phyloP scores from a whole-genome alignment of 1,140 invertebrate species.

The Drosophila littoralis region DNA sequence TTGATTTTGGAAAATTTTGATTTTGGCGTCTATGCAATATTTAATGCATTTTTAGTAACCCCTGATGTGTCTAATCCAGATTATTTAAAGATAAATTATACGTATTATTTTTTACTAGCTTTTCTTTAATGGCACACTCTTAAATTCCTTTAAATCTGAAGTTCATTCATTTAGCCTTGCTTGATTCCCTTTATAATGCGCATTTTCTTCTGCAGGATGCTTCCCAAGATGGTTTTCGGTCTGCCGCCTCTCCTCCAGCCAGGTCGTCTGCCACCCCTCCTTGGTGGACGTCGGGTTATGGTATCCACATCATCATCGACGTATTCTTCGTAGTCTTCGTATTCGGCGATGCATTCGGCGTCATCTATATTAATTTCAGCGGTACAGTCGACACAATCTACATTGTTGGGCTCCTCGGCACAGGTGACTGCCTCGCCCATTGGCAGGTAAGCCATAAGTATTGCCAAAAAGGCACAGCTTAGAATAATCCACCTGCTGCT shows the following conservation, averaged over 20 bases:
- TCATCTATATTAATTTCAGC: neutral
- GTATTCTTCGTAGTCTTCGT: neutral
- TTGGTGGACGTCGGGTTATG: neutral
- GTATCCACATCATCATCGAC: neutral
- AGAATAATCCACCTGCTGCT: neutral
- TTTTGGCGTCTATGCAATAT: too few species aligned
- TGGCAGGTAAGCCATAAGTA: constrained; percentile 6
- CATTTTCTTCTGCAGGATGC: constrained; percentile 24
- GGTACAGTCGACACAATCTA: constrained; percentile 22
- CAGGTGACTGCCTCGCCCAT: constrained; percentile 7
- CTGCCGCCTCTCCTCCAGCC: constrained; percentile 7
- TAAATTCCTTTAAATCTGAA: too few species aligned
- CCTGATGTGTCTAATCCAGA: too few species aligned
- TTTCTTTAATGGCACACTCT: neutral
- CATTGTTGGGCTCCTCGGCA: constrained; percentile 8
- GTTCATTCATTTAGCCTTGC: neutral
- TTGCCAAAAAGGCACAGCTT: neutral
- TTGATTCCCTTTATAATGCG: neutral
- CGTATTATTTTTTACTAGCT: neutral
- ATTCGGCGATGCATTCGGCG: constrained; percentile 7
- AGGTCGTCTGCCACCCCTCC: neutral
- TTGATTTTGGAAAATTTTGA: too few species aligned
- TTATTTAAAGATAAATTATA: too few species aligned
- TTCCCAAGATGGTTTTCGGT: constrained; percentile 5
- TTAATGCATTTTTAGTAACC: too few species aligned